Conservation (phyloP, 2,888 invertebrate species). For the Ditula angustiorana region DNA sequence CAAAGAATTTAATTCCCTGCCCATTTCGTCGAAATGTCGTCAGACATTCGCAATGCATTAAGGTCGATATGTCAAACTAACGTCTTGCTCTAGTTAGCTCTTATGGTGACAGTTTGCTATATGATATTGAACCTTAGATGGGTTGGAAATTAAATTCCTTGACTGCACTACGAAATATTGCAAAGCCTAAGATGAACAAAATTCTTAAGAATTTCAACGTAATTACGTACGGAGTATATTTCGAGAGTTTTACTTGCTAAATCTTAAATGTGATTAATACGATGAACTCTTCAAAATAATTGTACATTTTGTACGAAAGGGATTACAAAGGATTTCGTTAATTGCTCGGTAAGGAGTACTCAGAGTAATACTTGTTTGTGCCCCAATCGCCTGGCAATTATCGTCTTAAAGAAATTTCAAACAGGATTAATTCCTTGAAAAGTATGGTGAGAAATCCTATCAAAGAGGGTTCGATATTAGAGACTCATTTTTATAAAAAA, state of each 20-base stretch:
- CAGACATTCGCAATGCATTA: too few species aligned
- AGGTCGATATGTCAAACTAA: too few species aligned
- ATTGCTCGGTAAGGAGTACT: conserved; percentile 2
- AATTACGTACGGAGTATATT: not conserved
- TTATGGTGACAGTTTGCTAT: too few species aligned
- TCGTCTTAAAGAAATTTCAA: not conserved
- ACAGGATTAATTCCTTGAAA: not conserved
- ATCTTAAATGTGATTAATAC: not conserved
- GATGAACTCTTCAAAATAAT: not conserved
- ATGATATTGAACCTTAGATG: too few species aligned
- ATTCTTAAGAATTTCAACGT: not conserved
- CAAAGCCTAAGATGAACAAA: not conserved
- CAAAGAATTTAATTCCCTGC: too few species aligned
- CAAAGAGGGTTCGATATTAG: too few species aligned
- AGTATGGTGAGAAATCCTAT: not conserved
- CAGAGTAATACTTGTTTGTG: not conserved
- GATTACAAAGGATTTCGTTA: not conserved
- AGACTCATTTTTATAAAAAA: too few species aligned
- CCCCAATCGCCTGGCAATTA: not conserved
- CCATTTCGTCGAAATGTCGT: too few species aligned
- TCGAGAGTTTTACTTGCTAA: not conserved
- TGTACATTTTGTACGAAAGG: not conserved
- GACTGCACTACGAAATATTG: too few species aligned
- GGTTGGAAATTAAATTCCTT: too few species aligned
- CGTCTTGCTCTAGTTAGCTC: too few species aligned